Evolutionary conservation across 2,113 vertebrate genomes (phyloP).

Genomic region (Nibea coibor): DNA sequence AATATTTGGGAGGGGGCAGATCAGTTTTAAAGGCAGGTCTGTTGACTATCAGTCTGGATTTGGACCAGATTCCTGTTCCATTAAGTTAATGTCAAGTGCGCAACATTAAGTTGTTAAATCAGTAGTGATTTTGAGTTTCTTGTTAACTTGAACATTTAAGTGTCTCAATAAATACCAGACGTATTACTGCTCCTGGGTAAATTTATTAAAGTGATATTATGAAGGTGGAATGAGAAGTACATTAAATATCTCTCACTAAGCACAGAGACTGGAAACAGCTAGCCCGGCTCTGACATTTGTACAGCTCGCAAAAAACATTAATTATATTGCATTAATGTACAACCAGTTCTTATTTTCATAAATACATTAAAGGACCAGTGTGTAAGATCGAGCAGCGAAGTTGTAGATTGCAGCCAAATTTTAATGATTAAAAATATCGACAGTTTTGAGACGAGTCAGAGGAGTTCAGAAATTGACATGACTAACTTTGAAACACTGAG

Average conservation of each 20-base stretch:
- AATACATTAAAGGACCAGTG: too few species aligned
- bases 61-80: constrained; percentile 54
- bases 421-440: too few species aligned
- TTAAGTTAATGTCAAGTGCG: constrained; percentile 53
- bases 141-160: constrained; percentile 50
- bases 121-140: constrained; percentile 36
- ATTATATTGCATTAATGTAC: too few species aligned
- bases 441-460: too few species aligned
- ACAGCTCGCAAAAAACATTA: neutral
- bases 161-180: constrained; percentile 48
- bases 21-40: constrained; percentile 46
- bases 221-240: constrained; percentile 6
- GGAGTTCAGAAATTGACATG: too few species aligned
- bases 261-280: neutral
- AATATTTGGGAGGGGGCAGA: constrained; percentile 53
- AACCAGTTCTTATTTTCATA: too few species aligned
- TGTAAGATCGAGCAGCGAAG: too few species aligned
- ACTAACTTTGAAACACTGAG: too few species aligned
- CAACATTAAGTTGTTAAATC: constrained; percentile 35
- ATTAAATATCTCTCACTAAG: constrained; percentile 3
- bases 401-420: too few species aligned
- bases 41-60: constrained; percentile 56
- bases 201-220: constrained; percentile 27
- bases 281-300: neutral
- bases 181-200: constrained; percentile 16